These are phyloP conservation scores for Poeciliopsis retropinna DNA, from an alignment of 2,113 vertebrate genomes.

Conservation along the genomic window DNA sequence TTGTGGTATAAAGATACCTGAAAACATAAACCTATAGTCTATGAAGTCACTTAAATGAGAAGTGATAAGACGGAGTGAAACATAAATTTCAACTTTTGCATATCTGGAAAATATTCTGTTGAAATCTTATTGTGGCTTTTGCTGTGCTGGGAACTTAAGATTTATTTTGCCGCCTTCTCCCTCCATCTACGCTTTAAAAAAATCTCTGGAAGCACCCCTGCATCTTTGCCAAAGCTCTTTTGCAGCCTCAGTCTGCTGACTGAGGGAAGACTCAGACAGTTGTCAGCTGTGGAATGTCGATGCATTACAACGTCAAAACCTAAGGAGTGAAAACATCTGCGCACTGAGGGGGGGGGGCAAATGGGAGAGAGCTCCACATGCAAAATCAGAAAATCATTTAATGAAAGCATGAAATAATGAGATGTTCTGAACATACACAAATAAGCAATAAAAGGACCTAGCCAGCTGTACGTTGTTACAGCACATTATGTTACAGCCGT, in stretches of 20 bases:
- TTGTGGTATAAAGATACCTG: background rate
- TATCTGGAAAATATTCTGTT: background rate
- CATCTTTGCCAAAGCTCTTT: background rate
- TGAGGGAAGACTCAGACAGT: conserved; percentile 26
- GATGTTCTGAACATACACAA: conserved; percentile 10
- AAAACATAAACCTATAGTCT: background rate
- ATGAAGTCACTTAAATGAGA: background rate
- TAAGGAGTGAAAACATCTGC: conserved; percentile 48
- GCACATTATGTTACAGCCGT: conserved; percentile 38
- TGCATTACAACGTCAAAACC: conserved; percentile 23
- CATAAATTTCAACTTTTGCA: background rate
- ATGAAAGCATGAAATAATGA: conserved; percentile 15
- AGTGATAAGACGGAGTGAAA: background rate
- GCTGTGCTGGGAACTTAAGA: too few relatives aligned
- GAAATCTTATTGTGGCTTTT: too few relatives aligned
- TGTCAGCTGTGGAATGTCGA: conserved; percentile 25
- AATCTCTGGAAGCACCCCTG: background rate
- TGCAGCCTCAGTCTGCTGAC: background rate
- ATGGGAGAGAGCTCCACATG: too few relatives aligned
- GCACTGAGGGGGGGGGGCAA: background rate
- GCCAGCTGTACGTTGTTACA: conserved; percentile 4
- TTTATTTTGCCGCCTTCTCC: too few relatives aligned
- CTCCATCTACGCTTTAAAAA: background rate
- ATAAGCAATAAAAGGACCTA: conserved; percentile 26
- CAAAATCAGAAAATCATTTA: background rate